These are phyloP conservation scores for Limnothrissa miodon DNA, from an alignment of 2,113 vertebrate genomes.

Conservation along the genomic window DNA sequence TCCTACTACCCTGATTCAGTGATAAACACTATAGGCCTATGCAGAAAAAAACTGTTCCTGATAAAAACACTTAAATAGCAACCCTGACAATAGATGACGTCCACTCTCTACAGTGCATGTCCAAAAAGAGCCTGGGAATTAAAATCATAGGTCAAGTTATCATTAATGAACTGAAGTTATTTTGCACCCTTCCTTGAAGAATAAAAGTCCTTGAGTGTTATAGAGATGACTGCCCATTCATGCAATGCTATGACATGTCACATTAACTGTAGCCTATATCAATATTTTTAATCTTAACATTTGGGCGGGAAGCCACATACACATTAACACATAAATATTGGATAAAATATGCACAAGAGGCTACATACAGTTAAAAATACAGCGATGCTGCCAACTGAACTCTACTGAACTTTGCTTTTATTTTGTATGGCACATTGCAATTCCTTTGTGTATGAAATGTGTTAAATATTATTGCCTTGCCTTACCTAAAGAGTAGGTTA, in stretches of 20 bases:
- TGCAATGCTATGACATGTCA: background rate
- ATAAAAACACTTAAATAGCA: background rate
- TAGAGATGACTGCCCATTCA: background rate
- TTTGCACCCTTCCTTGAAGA: background rate
- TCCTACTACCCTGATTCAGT: background rate
- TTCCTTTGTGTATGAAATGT: no score
- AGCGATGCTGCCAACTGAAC: no score
- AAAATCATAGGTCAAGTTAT: background rate
- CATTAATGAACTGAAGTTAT: constrained; percentile 3
- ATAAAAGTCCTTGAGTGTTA: background rate
- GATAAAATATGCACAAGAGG: no score
- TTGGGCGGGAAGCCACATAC: constrained; percentile 10
- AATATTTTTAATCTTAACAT: constrained; percentile 8
- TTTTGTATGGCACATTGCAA: no score
- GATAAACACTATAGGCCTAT: no score
- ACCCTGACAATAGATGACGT: background rate
- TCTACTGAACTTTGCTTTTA: no score
- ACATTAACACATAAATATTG: background rate
- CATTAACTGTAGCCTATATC: no score
- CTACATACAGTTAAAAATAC: no score
- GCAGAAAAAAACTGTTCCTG: no score
- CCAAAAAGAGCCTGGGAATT: background rate
- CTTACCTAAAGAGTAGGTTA: no score
- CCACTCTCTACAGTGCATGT: no score
- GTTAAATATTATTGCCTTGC: no score